Percentiles rank a stretch among this genome's conserved stretches.
phyloP scores from a whole-genome alignment of 35 echinoderm and acorn worm genomes.

The Lytechinus pictus region DNA sequence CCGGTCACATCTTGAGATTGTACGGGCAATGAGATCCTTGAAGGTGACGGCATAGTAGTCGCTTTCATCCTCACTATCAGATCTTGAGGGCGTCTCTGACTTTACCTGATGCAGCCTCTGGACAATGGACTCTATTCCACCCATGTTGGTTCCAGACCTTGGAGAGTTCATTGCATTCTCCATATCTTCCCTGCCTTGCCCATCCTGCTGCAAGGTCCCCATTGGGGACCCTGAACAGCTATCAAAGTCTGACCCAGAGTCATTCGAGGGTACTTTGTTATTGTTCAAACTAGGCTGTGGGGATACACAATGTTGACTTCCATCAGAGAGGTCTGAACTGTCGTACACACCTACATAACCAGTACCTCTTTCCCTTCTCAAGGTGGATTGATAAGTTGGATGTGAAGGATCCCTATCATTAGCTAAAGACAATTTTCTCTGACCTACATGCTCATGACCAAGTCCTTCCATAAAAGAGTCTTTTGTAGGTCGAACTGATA shows the following conservation, averaged over 20 bases:
- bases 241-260: slow-evolving; percentile 37
- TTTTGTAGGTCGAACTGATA: slow-evolving; percentile 41
- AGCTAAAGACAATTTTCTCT: neutral
- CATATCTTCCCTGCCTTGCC: neutral
- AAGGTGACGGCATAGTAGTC: slow-evolving; percentile 54
- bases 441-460: neutral
- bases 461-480: neutral
- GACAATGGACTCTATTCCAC: slow-evolving; percentile 48
- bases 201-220: neutral
- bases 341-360: slow-evolving; percentile 1
- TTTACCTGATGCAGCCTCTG: slow-evolving; percentile 47
- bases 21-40: slow-evolving; percentile 41
- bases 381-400: slow-evolving; percentile 19
- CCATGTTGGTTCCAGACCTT: neutral
- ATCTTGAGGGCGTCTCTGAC: slow-evolving; percentile 44
- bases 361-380: neutral
- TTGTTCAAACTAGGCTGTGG: neutral
- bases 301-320: slow-evolving; percentile 29
- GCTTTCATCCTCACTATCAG: slow-evolving; percentile 51
- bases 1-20: slow-evolving; percentile 49
- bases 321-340: slow-evolving; percentile 41
- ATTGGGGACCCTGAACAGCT: slow-evolving; percentile 13
- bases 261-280: slow-evolving; percentile 11
- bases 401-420: neutral
- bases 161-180: slow-evolving; percentile 9